Base-by-base conservation (phyloP, 2,888 invertebrate species). In the Idaea aversata region DNA sequence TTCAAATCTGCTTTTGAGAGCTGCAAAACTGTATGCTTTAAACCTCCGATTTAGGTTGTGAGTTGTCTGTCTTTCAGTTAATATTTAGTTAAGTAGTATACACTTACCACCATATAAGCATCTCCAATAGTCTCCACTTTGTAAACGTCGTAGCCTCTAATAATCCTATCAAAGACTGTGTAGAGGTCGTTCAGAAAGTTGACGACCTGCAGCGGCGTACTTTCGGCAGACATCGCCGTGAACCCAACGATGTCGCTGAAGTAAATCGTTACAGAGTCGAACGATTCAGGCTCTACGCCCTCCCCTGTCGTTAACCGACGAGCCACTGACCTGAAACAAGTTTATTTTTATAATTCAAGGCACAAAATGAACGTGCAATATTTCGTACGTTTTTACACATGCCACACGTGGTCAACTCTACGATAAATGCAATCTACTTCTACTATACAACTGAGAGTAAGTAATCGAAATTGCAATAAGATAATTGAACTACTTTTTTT, bases 191-290 rank as follows among this genome's bases (percentile, higher is more conserved):
- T 99, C 71, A 99, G 95, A 89, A 99, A 98, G 88, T 98, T 98
- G 65, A 99, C 99, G 79, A 99, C 97, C 93, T 98, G 96, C 79
- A 98, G 94, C 64, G 98, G 98, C 64, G 98, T 97, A 84, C 98
- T 98, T 89, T 97, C 97, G 0, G 98, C 98, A 3, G 98, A 98
- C 96, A 99, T 97, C 64, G 97, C 95, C 65, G 99, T 99, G 91
- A 99, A 99, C 73, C 99, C 99, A 72, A 98, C 98, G 87, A 99
- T 99, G 88, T 99, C 99, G 84, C 98, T 98, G 91, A 99, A 99
- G 93, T 98, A 99, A 79, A 99, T 98, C 60, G 98, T 99, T 72
- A 98, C 98, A 72, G 96, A 95, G 90, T 98, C 97, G 88, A 97
- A 98, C 5, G 97, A 97, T 88, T 98, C 98, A 1, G 98, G 98